A percentile compares a stretch with the other conserved stretches of the same genome.
Conservation (phyloP, 2,888 invertebrate genomes). For the Blomia tropicalis region DNA sequence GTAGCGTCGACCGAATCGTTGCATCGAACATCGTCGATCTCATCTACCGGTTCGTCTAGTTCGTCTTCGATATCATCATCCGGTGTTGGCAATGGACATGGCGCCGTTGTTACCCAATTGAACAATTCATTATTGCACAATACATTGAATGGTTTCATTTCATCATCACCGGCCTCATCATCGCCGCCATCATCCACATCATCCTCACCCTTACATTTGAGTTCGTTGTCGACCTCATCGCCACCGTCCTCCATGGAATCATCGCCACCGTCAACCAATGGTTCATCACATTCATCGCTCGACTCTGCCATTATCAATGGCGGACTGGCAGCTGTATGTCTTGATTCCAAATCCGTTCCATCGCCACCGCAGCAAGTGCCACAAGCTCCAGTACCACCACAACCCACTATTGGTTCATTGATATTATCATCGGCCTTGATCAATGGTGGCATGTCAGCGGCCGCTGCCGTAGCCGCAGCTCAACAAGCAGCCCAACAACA, state of each 20-base stretch:
- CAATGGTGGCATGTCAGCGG: slow-evolving; percentile 18
- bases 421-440: slow-evolving; percentile 23
- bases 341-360: not conserved
- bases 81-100: not conserved
- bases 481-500: not conserved
- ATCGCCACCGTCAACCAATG: slow-evolving; percentile 14
- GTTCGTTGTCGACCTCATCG: slow-evolving; percentile 18
- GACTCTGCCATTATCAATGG: slow-evolving; percentile 15
- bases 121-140: not conserved
- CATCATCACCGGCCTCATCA: slow-evolving; percentile 15
- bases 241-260: slow-evolving; percentile 20
- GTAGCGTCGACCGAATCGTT: not conserved
- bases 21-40: not conserved
- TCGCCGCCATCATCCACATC: not conserved
- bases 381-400: not conserved
- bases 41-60: not conserved
- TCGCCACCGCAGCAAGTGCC: slow-evolving; percentile 19
- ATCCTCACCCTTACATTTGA: not conserved
- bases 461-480: slow-evolving; percentile 25
- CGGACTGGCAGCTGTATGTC: slow-evolving; percentile 6
- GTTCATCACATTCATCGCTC: not conserved
- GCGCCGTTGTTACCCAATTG: not conserved
- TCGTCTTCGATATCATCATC: not conserved
- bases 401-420: slow-evolving; percentile 8
- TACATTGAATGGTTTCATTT: slow-evolving; percentile 12